A percentile compares a stretch with the other conserved stretches of the same genome.
Evolutionary conservation across 1,140 invertebrate species (phyloP).

Genomic region (Paralvinella palmiformis): DNA sequence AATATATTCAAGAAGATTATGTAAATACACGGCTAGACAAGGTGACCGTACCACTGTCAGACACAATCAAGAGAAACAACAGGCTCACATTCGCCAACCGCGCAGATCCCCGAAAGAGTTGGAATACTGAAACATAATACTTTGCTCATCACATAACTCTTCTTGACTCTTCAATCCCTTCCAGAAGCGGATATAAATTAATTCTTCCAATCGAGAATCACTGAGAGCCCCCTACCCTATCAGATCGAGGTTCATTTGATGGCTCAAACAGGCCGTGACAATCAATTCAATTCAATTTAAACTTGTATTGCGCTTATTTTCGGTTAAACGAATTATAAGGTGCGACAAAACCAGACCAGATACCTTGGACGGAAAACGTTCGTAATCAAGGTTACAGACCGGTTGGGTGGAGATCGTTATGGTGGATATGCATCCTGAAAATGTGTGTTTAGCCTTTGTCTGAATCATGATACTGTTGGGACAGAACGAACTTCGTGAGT

Average conservation of each 20-base stretch:
- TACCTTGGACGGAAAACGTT: no score
- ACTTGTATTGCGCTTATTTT: no score
- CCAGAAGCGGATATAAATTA: not conserved
- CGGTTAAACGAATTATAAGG: no score
- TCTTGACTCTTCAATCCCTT: not conserved
- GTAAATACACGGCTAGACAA: not conserved
- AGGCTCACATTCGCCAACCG: not conserved
- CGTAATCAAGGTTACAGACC: no score
- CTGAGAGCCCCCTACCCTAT: conserved; percentile 1
- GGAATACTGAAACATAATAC: not conserved
- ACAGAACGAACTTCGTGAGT: no score
- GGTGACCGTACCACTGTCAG: not conserved
- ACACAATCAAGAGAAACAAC: not conserved
- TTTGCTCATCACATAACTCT: conserved; percentile 15
- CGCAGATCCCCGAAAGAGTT: not conserved
- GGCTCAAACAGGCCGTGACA: no score
- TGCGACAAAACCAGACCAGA: no score
- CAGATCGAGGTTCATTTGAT: conserved; percentile 3
- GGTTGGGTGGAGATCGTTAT: no score
- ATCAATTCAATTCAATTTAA: no score
- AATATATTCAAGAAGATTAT: not conserved
- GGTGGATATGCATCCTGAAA: no score
- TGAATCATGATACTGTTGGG: no score
- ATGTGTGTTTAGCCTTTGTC: no score
- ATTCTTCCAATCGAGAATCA: not conserved